phyloP scores from a whole-genome alignment of 2,113 vertebrate genomes.

The Microtus richardsoni region DNA sequence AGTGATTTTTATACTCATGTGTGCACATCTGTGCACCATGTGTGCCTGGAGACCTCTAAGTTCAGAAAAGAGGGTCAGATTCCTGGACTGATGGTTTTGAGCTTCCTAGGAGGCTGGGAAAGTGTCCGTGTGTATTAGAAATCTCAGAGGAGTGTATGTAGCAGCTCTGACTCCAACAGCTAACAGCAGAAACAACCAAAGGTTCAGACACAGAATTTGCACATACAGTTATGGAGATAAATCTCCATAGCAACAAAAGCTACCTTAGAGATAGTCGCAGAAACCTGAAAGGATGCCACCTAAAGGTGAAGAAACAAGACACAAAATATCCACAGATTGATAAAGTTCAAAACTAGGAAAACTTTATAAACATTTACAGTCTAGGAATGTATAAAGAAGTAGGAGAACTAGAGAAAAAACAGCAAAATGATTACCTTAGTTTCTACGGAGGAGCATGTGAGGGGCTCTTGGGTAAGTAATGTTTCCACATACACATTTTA shows the following conservation, averaged over 20 bases:
- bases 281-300: background rate
- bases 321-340: background rate
- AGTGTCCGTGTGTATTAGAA: background rate
- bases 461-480: background rate
- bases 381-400: no score
- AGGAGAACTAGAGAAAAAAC: no score
- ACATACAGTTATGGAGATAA: background rate
- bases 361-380: no score
- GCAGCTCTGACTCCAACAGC: background rate
- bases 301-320: background rate
- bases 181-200: background rate
- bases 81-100: no score
- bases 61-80: no score
- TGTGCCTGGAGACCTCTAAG: no score
- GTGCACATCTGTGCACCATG: no score
- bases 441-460: no score
- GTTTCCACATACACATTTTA: background rate
- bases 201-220: background rate
- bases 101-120: background rate
- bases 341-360: background rate
- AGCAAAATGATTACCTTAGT: no score
- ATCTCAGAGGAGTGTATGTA: background rate
- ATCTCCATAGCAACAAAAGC: slow-evolving; percentile 28
- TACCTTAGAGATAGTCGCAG: background rate
- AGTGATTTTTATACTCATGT: no score